Evolutionary conservation across 1,140 invertebrate species (phyloP).

Genomic region (Aphaenogaster floridana): DNA sequence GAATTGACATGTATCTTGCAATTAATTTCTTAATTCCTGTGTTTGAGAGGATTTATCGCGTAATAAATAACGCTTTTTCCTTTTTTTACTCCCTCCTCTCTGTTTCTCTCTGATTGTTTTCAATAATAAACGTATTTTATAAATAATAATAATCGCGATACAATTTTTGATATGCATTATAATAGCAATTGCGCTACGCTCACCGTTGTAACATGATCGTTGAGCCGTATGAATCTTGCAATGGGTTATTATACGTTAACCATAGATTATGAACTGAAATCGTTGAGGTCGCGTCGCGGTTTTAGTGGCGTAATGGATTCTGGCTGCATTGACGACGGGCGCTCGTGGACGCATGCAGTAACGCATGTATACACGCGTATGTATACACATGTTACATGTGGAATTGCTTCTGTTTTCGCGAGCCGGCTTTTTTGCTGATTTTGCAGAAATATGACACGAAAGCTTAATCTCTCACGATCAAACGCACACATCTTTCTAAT

Average conservation of each 20-base stretch:
- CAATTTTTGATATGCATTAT: neutral
- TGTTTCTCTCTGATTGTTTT: neutral
- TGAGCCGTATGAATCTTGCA: slow-evolving; percentile 32
- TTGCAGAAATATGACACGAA: neutral
- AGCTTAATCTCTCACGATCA: neutral
- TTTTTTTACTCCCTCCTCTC: neutral
- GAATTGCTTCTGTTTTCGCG: neutral
- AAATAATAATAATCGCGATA: slow-evolving; percentile 30
- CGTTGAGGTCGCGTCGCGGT: slow-evolving; percentile 29
- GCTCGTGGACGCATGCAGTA: neutral
- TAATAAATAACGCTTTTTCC: neutral
- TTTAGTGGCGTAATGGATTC: slow-evolving; percentile 36
- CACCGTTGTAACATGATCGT: neutral
- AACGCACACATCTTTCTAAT: neutral
- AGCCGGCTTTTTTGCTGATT: neutral
- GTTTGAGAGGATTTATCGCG: neutral
- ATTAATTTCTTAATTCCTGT: neutral
- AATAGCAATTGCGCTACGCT: slow-evolving; percentile 1
- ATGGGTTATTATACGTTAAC: slow-evolving; percentile 35
- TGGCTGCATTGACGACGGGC: slow-evolving; percentile 37
- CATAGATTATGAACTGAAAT: slow-evolving; percentile 51
- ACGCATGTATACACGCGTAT: neutral
- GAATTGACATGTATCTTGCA: neutral
- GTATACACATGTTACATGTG: neutral
- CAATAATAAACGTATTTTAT: slow-evolving; percentile 22